Conservation (phyloP, 1,140 invertebrate genomes). For the Eubasilissa regina region DNA sequence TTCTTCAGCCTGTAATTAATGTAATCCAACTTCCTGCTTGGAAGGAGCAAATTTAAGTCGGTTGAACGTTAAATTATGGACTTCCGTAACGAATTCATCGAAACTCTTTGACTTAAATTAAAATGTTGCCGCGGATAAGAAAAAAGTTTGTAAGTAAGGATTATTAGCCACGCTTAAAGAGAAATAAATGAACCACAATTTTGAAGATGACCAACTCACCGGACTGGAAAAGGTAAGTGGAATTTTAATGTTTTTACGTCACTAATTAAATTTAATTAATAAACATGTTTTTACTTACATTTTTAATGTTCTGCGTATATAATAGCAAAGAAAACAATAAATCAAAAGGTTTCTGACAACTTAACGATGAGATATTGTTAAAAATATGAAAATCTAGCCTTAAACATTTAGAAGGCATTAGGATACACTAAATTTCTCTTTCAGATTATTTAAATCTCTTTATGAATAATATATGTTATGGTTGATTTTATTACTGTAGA, state of each 20-base stretch:
- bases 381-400: not conserved
- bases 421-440: too few relatives aligned
- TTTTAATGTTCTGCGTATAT: not conserved
- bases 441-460: too few relatives aligned
- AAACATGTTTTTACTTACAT: not conserved
- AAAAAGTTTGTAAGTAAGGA: not conserved
- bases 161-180: not conserved
- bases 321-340: not conserved
- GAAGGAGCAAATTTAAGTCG: constrained; percentile 21
- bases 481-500: too few relatives aligned
- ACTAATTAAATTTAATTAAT: too few relatives aligned
- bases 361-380: not conserved
- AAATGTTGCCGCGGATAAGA: not conserved
- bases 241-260: not conserved
- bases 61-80: constrained; percentile 12
- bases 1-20: constrained; percentile 11
- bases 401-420: too few relatives aligned
- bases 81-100: constrained; percentile 21
- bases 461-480: too few relatives aligned
- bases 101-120: not conserved
- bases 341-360: not conserved
- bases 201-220: not conserved
- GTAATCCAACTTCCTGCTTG: not conserved
- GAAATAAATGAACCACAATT: not conserved
- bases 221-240: constrained; percentile 12